A percentile compares a stretch with the other conserved stretches of the same genome.
Conservation (phyloP, 2,113 vertebrate genomes). For the Labeo rohita region DNA sequence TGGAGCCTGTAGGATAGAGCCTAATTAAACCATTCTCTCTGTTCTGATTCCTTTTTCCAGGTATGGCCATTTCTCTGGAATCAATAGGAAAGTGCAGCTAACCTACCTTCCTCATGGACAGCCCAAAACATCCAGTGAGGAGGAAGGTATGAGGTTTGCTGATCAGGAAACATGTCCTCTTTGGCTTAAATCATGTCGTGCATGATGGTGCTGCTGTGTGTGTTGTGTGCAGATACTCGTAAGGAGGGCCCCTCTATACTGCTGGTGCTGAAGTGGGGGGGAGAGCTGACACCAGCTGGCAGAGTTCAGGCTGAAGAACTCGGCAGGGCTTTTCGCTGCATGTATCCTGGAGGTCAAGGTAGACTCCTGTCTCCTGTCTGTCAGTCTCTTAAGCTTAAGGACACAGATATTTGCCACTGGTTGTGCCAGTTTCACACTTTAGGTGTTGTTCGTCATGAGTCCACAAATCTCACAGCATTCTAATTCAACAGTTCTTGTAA, state of each 20-base stretch:
- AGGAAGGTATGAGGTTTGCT: conserved; percentile 84
- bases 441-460: not conserved
- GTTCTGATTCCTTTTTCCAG: conserved; percentile 67
- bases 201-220: not conserved
- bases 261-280: conserved; percentile 96
- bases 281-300: conserved; percentile 93
- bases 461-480: not conserved
- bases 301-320: conserved; percentile 96
- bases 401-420: not conserved
- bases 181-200: not conserved
- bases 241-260: conserved; percentile 85
- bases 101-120: conserved; percentile 94
- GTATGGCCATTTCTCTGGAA: conserved; percentile 99
- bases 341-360: conserved; percentile 99
- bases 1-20: not conserved
- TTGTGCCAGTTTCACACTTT: not conserved
- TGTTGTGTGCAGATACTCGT: conserved; percentile 75
- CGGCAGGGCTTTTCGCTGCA: conserved; percentile 94
- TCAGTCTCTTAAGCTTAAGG: not conserved
- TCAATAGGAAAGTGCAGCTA: conserved; percentile 97
- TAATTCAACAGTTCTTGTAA: not conserved
- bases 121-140: conserved; percentile 90
- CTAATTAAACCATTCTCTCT: not conserved
- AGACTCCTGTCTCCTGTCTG: not conserved
- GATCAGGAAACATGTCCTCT: not conserved